A percentile compares a stretch with the other conserved stretches of the same genome.
phyloP scores from a whole-genome alignment of 2,797 vertebrate species.

The Acestrorhynchus altus region DNA sequence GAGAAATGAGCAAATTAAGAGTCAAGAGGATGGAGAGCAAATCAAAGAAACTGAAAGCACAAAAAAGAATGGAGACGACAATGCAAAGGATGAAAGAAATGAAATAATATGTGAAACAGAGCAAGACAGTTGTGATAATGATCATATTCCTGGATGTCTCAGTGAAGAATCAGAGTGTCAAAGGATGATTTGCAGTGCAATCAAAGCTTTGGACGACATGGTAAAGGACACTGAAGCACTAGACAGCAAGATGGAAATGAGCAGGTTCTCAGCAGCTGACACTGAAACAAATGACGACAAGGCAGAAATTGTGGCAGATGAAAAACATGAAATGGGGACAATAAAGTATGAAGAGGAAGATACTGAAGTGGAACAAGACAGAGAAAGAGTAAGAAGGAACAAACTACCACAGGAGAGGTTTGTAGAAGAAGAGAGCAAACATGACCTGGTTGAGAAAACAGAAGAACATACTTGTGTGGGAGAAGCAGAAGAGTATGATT shows the following conservation, averaged over 20 bases:
- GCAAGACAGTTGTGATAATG: not conserved
- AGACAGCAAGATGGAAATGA: not conserved
- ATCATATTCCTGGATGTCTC: constrained; percentile 6
- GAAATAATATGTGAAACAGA: not conserved
- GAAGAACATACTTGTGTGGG: constrained; percentile 20
- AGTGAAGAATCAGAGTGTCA: constrained; percentile 30
- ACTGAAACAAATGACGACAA: constrained; percentile 1
- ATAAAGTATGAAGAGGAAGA: not conserved
- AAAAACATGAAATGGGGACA: not conserved
- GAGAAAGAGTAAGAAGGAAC: not conserved
- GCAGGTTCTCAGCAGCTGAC: not conserved
- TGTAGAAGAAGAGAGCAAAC: constrained; percentile 5
- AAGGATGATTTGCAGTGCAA: constrained; percentile 22
- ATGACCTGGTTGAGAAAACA: not conserved
- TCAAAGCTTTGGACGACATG: constrained; percentile 33
- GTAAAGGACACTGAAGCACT: constrained; percentile 36
- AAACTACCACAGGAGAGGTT: not conserved
- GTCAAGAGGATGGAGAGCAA: constrained; percentile 5
- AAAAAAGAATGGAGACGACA: constrained; percentile 13
- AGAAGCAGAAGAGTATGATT: not conserved
- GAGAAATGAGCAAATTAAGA: not conserved
- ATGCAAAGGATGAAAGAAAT: not conserved
- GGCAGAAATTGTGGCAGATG: constrained; percentile 1
- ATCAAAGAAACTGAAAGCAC: not conserved
- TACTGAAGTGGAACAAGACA: constrained; percentile 8